A percentile compares a stretch with the other conserved stretches of the same genome.
Evolutionary conservation across 2,113 vertebrate genomes (phyloP).

Genomic region (Propithecus coquereli): DNA sequence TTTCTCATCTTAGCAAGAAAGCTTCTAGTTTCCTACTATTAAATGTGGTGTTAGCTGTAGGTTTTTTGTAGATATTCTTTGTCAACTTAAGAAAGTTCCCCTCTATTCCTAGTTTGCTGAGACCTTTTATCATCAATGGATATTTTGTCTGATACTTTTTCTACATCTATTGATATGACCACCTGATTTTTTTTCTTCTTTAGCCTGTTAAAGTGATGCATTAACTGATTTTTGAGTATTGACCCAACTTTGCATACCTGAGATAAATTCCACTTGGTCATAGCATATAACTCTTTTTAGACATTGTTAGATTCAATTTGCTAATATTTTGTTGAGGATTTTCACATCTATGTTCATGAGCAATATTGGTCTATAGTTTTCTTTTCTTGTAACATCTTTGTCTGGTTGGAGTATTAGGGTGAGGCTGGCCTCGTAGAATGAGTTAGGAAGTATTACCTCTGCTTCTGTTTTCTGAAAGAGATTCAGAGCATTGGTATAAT

Average conservation of each 20-base stretch:
- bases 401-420: background rate
- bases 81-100: background rate
- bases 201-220: background rate
- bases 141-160: background rate
- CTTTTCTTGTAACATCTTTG: background rate
- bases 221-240: background rate
- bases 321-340: background rate
- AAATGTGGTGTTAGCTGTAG: background rate
- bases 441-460: background rate
- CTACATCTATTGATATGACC: background rate
- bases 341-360: background rate
- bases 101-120: background rate
- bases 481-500: background rate
- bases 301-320: background rate
- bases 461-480: background rate
- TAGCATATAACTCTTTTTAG: background rate
- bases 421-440: background rate
- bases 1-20: background rate
- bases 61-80: background rate
- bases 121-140: background rate
- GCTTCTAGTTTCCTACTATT: background rate
- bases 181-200: background rate
- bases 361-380: background rate
- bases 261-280: background rate
- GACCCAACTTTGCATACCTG: background rate